Evolutionary conservation across 2,797 vertebrate genomes (phyloP).

Genomic region (Dryobates pubescens): DNA sequence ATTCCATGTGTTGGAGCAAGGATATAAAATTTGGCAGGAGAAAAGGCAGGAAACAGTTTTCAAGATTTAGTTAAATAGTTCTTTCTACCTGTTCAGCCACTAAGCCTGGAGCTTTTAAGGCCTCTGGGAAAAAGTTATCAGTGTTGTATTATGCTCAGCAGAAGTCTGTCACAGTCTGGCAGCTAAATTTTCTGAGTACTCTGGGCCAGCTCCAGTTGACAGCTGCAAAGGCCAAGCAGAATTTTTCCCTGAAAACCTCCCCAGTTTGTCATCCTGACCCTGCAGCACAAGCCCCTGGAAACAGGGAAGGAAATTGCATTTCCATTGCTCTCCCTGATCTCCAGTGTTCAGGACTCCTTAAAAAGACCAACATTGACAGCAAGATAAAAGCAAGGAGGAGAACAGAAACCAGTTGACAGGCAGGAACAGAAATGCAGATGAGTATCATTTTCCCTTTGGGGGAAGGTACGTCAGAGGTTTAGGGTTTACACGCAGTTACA

Average conservation of each 20-base stretch:
- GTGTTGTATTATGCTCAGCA: neutral
- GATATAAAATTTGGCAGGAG: neutral
- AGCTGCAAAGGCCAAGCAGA: neutral
- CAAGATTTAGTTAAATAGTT: neutral
- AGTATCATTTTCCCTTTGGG: neutral
- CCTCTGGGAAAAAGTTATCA: conserved; percentile 7
- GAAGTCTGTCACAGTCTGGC: neutral
- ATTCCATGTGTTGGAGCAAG: neutral
- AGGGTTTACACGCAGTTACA: neutral
- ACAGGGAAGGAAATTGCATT: neutral
- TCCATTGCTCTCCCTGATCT: neutral
- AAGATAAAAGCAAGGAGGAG: neutral
- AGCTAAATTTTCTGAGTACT: conserved; percentile 6
- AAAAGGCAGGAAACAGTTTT: neutral
- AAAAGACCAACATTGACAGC: neutral
- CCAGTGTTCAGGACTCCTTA: neutral
- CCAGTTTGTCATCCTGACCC: neutral
- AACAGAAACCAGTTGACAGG: neutral
- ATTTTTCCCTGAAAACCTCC: neutral
- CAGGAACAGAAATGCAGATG: neutral
- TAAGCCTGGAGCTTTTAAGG: neutral
- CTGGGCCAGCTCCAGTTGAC: neutral
- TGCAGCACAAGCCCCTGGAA: neutral
- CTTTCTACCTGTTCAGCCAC: conserved; percentile 14
- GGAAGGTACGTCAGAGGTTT: neutral